Evolutionary conservation across 2,113 vertebrate genomes (phyloP).

Genomic region (Corvus hawaiiensis): DNA sequence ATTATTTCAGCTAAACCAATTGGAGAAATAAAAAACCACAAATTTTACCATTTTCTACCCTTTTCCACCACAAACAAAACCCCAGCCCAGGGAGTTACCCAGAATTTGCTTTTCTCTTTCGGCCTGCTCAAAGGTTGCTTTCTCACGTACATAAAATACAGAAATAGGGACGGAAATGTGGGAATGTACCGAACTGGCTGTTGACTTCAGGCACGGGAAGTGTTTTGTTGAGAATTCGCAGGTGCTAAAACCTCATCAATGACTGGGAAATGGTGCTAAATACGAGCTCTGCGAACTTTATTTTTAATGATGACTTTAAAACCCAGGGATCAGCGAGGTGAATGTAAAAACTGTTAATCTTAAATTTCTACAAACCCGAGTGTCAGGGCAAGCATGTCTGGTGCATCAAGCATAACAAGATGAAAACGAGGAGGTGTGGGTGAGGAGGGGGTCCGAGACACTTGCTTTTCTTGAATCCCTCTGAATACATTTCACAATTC

Average conservation of each 20-base stretch:
- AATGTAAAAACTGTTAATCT: constrained; percentile 81
- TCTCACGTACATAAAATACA: not conserved
- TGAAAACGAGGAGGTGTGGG: constrained; percentile 74
- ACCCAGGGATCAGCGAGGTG: constrained; percentile 70
- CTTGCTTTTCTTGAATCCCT: constrained; percentile 98
- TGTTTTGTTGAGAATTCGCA: constrained; percentile 47
- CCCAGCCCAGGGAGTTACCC: not conserved
- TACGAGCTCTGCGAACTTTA: constrained; percentile 67
- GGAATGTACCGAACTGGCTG: not conserved
- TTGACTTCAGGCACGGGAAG: constrained; percentile 42
- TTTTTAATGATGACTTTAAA: constrained; percentile 76
- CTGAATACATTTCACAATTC: constrained; percentile 99
- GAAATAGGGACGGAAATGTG: not conserved
- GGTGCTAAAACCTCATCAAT: constrained; percentile 56
- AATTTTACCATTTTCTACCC: not conserved
- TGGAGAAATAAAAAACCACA: not conserved
- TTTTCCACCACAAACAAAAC: not conserved
- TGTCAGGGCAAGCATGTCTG: constrained; percentile 79
- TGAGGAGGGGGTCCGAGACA: constrained; percentile 83
- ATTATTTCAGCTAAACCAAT: not conserved
- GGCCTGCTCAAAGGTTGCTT: not conserved
- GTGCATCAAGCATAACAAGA: constrained; percentile 82
- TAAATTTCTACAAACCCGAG: constrained; percentile 81
- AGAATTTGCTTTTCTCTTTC: constrained; percentile 8
- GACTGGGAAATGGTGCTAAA: constrained; percentile 61